Evolutionary conservation across 2,888 invertebrate genomes (phyloP), one percentile per base, ranked within the genome.

Genomic region (Hydraecia micacea): DNA sequence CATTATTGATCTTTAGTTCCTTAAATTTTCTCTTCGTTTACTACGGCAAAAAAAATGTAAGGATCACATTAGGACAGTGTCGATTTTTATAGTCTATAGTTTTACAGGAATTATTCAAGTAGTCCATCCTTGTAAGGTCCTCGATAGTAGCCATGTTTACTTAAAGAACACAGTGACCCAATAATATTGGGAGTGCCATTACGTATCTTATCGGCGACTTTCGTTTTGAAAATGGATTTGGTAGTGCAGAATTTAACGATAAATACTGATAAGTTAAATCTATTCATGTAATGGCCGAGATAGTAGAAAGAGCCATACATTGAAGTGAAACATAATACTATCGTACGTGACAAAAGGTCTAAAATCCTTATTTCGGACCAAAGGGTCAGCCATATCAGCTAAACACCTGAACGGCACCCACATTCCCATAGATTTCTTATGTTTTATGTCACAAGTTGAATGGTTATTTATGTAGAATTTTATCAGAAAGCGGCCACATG

Each of bases 161-260:
- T 55, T 73, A 67, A 67, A 32, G 28, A 42, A 36, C 67, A 32
- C 15, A 73, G 75, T 84, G 81, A 76, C 81, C 75, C 71, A 76
- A 72, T 84, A 76, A 68, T 42, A 65, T 75, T 76, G 62, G 85
- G 84, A 87, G 84, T 85, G 87, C 73, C 87, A 58, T 36, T 67
- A 58, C 36, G 9, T 78, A 85, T 85, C 85, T 87, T 72, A 87
- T 87, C 85, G 52, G 15, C 55, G 74, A 87, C 73, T 76, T 85
- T 84, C 73, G 36, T 72, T 86, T 73, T 46, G n/a, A 55, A 84
- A 75, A 84, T 58, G 39, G 58, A 74, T 80, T 75, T 74, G 7
- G 55, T 66, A 67, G 60, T 68, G 25, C 76, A 79, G 55, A 74
- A 79, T 84, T 71, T 42, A 7, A 49, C 5, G 87, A 86, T 85